Percentiles rank a stretch among this genome's conserved stretches.
Conservation (phyloP, 2,797 vertebrate species). For the Pseudochirops cupreus region DNA sequence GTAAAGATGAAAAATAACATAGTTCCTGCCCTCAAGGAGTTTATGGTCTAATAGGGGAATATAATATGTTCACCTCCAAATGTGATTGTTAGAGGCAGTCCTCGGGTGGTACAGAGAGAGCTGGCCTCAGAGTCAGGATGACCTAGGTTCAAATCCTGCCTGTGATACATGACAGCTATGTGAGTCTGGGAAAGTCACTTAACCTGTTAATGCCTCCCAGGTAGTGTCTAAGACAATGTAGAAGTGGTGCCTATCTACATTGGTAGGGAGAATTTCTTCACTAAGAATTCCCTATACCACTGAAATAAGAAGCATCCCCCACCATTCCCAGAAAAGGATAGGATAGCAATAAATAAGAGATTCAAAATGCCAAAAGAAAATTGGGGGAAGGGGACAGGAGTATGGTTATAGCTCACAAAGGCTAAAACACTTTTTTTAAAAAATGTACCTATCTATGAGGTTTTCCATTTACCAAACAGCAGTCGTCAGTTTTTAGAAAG, state of each 20-base stretch:
- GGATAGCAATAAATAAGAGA: not conserved
- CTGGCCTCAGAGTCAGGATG: not conserved
- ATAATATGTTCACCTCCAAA: not conserved
- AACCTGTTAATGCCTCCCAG: not conserved
- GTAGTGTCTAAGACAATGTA: not conserved
- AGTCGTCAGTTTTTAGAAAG: slow-evolving; percentile 73
- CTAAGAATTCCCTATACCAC: not conserved
- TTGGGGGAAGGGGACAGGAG: not conserved
- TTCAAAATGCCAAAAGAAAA: not conserved
- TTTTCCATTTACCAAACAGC: slow-evolving; percentile 71
- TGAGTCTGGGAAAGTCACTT: not conserved
- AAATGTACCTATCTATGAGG: slow-evolving; percentile 65
- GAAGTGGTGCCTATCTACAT: not conserved
- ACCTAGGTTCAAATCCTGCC: not conserved
- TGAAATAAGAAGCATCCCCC: not conserved
- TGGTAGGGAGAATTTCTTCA: not conserved
- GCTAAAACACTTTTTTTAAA: slow-evolving; percentile 62
- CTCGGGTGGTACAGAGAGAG: not conserved
- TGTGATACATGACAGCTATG: not conserved
- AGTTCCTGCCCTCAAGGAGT: not conserved
- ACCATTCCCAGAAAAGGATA: not conserved
- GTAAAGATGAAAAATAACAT: not conserved
- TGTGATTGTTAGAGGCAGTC: not conserved
- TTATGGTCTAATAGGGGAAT: not conserved
- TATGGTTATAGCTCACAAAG: not conserved